Base-by-base conservation (phyloP, 37 sponge, comb jelly and placozoan genomes). In the Axinella damicornis region DNA sequence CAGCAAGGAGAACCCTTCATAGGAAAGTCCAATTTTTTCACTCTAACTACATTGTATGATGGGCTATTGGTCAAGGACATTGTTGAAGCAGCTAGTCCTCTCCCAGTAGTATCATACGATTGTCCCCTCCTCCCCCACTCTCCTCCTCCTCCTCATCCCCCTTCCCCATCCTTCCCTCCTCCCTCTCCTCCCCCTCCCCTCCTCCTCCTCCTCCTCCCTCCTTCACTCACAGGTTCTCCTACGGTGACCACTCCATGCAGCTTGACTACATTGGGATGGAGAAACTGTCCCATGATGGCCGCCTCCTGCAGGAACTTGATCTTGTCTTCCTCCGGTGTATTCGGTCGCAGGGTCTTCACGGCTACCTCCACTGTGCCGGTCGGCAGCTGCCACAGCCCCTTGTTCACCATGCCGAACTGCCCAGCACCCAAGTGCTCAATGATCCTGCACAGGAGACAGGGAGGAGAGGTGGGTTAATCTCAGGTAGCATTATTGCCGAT, bases 281-380 rank as follows among this genome's bases (percentile, higher is more conserved):
- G 66, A 52, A 90, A 90, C 85, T 90, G 90, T 24, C 90, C 84
- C 64, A 79, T 90, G 83, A 90, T 79, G 73, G 90, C 90, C 27
- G 90, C 90, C 72, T 90, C 90, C 74, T 84, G 80, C 18, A 90
- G 83, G 69, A 90, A 90, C 62, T 79, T 83, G 40, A 84, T 74
- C 59, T 90, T 84, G 73, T 90, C 90, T 27, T 65, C 41, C 41
- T 90, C 84, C 14, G 74, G 58, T 1, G 85, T 32, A 2, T 74
- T 46, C 2, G 90, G 36, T 5, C 71, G 60, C 14, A 90, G 46
- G 33, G 37, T 84, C 71, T 90, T 90, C 28, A 90, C 78, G 27
- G 90, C 90, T 14, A 90, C 85, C 37, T 83, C 84, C 25, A 63
- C 53, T 21, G 25, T 61, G 1, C 71, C 83, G 14, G 6, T 40